phyloP scores from a whole-genome alignment of 2,797 vertebrate species.

The Champsocephalus gunnari region DNA sequence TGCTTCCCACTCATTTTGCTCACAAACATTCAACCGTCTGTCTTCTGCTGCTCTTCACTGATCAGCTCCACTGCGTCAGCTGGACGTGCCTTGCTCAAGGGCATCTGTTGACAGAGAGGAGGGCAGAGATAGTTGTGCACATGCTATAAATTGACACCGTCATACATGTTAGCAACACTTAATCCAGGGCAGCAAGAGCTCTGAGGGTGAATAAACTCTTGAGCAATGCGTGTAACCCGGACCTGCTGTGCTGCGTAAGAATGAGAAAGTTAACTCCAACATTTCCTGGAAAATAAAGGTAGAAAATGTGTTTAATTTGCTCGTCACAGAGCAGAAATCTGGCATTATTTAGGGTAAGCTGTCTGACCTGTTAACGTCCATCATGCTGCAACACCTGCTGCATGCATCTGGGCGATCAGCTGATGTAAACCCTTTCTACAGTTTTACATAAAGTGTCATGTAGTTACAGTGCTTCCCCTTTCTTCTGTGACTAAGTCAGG shows the following conservation, averaged over 20 bases:
- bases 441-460: slow-evolving; percentile 27
- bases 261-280: slow-evolving; percentile 3
- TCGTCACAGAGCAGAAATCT: neutral
- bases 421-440: slow-evolving; percentile 7
- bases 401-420: slow-evolving; percentile 28
- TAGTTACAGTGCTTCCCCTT: neutral
- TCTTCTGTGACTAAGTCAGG: neutral
- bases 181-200: slow-evolving; percentile 5
- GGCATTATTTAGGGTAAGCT: slow-evolving; percentile 40
- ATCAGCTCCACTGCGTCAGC: slow-evolving; percentile 32
- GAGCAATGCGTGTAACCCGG: neutral
- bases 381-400: slow-evolving; percentile 60
- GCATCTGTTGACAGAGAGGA: slow-evolving; percentile 33
- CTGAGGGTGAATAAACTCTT: slow-evolving; percentile 1
- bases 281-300: slow-evolving; percentile 5
- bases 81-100: slow-evolving; percentile 69
- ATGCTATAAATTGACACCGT: slow-evolving; percentile 5
- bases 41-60: slow-evolving; percentile 22
- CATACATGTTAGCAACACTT: slow-evolving; percentile 18
- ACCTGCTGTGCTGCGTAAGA: slow-evolving; percentile 1
- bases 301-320: neutral
- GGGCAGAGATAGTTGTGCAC: neutral
- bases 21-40: slow-evolving; percentile 14
- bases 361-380: slow-evolving; percentile 34
- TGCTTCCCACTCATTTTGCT: slow-evolving; percentile 37